phyloP scores from a whole-genome alignment of 2,888 invertebrate genomes.

The Philopedon plagiatum region DNA sequence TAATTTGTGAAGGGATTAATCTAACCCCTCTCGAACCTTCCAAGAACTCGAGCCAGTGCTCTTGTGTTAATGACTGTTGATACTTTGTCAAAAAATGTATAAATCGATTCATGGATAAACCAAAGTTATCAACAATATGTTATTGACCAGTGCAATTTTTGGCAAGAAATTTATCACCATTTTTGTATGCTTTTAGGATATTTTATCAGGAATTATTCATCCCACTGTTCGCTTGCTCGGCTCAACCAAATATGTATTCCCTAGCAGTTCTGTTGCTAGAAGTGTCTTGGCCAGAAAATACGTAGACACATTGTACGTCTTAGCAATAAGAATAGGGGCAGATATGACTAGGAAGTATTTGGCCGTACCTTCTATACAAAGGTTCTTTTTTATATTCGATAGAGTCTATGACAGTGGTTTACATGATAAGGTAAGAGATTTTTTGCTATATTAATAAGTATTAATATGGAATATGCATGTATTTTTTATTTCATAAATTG shows the following conservation, averaged over 20 bases:
- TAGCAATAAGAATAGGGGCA: conserved; percentile 82
- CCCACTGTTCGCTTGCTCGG: conserved; percentile 87
- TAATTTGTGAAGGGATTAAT: too few relatives aligned
- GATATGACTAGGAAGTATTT: conserved; percentile 84
- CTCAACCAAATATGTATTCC: conserved; percentile 85
- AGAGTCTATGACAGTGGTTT: conserved; percentile 75
- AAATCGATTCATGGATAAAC: too few relatives aligned
- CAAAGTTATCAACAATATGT: background rate
- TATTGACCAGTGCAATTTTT: too few relatives aligned
- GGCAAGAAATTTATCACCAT: conserved; percentile 7
- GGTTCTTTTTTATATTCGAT: conserved; percentile 87
- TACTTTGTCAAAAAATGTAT: too few relatives aligned
- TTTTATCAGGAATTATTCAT: conserved; percentile 86
- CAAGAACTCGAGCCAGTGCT: too few relatives aligned
- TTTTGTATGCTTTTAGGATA: conserved; percentile 80
- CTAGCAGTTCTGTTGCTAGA: conserved; percentile 83
- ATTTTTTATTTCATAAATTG: too few relatives aligned
- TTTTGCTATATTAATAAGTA: too few relatives aligned
- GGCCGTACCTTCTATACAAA: conserved; percentile 78
- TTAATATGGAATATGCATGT: background rate
- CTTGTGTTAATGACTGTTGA: too few relatives aligned
- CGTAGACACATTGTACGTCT: conserved; percentile 84
- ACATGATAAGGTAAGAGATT: conserved; percentile 36
- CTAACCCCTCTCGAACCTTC: too few relatives aligned
- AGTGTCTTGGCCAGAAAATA: conserved; percentile 85